Percentiles rank a stretch among this genome's conserved stretches.
Evolutionary conservation across 2,888 invertebrate species (phyloP).

Genomic region (Acrobasis repandana): DNA sequence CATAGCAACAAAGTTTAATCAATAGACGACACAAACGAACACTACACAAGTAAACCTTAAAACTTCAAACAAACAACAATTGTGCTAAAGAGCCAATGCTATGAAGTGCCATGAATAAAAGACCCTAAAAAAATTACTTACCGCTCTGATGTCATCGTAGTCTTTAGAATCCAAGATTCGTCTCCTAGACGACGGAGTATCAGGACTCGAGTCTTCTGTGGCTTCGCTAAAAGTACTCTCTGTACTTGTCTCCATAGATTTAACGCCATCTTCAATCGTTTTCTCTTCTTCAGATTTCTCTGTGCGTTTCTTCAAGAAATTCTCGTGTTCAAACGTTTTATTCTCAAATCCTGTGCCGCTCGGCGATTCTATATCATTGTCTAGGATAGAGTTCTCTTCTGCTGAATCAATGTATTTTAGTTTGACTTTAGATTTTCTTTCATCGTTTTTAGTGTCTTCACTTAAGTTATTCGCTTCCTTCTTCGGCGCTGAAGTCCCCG

Average conservation of each 20-base stretch:
- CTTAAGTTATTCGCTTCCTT: constrained; percentile 48
- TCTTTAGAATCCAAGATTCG: constrained; percentile 62
- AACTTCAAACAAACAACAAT: background rate
- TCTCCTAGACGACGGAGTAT: constrained; percentile 65
- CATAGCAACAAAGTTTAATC: constrained; percentile 1
- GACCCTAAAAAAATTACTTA: constrained; percentile 48
- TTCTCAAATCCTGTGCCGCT: constrained; percentile 77
- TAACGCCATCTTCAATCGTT: constrained; percentile 56
- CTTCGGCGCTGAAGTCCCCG: constrained; percentile 64
- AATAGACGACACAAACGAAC: background rate
- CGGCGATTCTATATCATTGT: constrained; percentile 74
- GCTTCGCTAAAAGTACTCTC: constrained; percentile 72
- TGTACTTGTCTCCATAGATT: constrained; percentile 75
- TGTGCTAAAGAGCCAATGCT: constrained; percentile 41
- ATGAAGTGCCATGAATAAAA: constrained; percentile 12
- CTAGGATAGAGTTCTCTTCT: constrained; percentile 60
- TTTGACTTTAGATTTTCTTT: constrained; percentile 52
- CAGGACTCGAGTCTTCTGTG: constrained; percentile 69
- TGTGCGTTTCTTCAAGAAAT: constrained; percentile 70
- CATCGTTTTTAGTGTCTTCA: constrained; percentile 51
- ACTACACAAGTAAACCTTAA: background rate
- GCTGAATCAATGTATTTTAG: constrained; percentile 72
- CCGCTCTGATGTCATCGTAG: constrained; percentile 67
- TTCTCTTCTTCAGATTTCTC: constrained; percentile 64
- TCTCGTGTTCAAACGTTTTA: constrained; percentile 76